Evolutionary conservation across 1,140 invertebrate genomes (phyloP).

Genomic region (Ptiloglossa arizonensis): DNA sequence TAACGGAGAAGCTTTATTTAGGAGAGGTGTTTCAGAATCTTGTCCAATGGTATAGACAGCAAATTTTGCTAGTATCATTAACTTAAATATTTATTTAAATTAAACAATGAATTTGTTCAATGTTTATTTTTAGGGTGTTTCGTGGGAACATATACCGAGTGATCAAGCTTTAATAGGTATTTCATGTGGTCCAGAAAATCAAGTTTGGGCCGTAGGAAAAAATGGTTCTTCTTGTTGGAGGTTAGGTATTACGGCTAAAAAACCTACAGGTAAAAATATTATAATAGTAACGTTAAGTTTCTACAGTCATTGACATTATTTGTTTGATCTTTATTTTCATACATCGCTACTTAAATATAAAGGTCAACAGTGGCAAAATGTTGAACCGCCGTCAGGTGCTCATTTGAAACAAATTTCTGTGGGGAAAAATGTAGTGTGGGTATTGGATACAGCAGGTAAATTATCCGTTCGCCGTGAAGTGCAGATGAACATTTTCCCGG

Average conservation of each 20-base stretch:
- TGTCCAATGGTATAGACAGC: slow-evolving; percentile 85
- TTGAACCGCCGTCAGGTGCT: slow-evolving; percentile 85
- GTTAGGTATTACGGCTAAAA: slow-evolving; percentile 85
- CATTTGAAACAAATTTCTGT: slow-evolving; percentile 90
- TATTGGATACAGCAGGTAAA: slow-evolving; percentile 84
- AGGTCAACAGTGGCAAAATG: slow-evolving; percentile 84
- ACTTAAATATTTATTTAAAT: slow-evolving; percentile 24
- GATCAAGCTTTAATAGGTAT: slow-evolving; percentile 90
- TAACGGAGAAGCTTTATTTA: slow-evolving; percentile 91
- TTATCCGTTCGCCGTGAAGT: slow-evolving; percentile 87
- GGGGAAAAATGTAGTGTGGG: slow-evolving; percentile 87
- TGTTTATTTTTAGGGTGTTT: slow-evolving; percentile 83
- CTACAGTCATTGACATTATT: background rate
- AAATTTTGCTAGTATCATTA: slow-evolving; percentile 5
- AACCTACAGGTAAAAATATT: slow-evolving; percentile 83
- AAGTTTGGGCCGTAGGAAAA: slow-evolving; percentile 93
- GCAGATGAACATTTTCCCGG: slow-evolving; percentile 85
- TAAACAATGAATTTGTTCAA: slow-evolving; percentile 14
- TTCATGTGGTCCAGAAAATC: slow-evolving; percentile 85
- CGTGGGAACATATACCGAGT: slow-evolving; percentile 90
- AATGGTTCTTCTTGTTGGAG: slow-evolving; percentile 92
- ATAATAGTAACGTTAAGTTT: background rate
- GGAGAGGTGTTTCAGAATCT: slow-evolving; percentile 87
- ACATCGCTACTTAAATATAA: background rate
- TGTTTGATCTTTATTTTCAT: background rate